A percentile compares a stretch with the other conserved stretches of the same genome.
Evolutionary conservation across 1,140 invertebrate species (phyloP).

Genomic region (Goniozus legneri): DNA sequence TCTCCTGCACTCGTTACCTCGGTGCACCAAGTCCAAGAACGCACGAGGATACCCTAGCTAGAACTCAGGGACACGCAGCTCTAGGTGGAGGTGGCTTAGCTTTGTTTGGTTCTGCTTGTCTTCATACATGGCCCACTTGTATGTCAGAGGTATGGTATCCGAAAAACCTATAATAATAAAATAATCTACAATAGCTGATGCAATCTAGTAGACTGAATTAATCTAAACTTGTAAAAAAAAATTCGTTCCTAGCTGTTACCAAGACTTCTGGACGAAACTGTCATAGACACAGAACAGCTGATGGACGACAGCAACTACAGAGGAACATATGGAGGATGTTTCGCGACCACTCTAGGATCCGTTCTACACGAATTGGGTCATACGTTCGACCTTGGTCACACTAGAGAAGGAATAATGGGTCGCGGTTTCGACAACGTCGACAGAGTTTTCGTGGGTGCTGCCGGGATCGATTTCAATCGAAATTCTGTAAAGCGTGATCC

Average conservation of each 20-base stretch:
- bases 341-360: constrained; percentile 89
- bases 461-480: constrained; percentile 44
- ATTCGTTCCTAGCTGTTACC: constrained; percentile 26
- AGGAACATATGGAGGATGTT: constrained; percentile 81
- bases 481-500: constrained; percentile 45
- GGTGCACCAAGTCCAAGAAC: constrained; percentile 58
- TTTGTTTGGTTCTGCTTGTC: constrained; percentile 83
- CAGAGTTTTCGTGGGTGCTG: constrained; percentile 63
- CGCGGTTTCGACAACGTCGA: constrained; percentile 88
- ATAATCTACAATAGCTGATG: no score
- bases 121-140: constrained; percentile 83
- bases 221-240: background rate
- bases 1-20: constrained; percentile 80
- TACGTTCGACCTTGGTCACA: constrained; percentile 91
- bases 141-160: constrained; percentile 68
- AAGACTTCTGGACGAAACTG: constrained; percentile 58
- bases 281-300: constrained; percentile 66
- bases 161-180: no score
- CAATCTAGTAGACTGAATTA: no score
- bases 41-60: constrained; percentile 70
- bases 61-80: constrained; percentile 81
- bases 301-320: constrained; percentile 90
- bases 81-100: constrained; percentile 87
- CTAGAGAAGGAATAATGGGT: constrained; percentile 88
- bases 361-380: constrained; percentile 92